Conservation (phyloP, 2,113 vertebrate species). For the Nipponia nippon region DNA sequence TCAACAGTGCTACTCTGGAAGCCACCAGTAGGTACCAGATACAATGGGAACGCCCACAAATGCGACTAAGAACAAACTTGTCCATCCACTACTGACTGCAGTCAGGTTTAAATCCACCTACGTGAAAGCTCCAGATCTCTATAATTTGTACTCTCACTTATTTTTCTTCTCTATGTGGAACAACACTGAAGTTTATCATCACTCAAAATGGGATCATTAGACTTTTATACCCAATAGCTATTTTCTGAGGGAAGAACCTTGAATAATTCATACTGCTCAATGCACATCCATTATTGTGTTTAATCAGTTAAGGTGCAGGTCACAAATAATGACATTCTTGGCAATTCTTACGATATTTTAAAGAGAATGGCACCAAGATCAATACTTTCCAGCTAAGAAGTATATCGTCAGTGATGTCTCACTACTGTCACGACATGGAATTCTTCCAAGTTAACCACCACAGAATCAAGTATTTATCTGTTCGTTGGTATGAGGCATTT, state of each 20-base stretch:
- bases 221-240: background rate
- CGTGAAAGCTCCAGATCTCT: background rate
- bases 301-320: background rate
- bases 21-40: background rate
- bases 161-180: background rate
- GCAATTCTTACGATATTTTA: background rate
- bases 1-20: background rate
- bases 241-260: background rate
- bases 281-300: background rate
- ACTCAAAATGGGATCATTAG: background rate
- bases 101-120: background rate
- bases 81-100: background rate
- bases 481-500: fast-evolving
- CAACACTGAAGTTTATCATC: background rate
- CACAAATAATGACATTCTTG: background rate
- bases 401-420: background rate
- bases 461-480: background rate
- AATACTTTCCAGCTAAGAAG: background rate
- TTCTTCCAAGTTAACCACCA: background rate
- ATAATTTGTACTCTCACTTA: background rate
- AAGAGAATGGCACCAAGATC: background rate
- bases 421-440: background rate
- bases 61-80: background rate
- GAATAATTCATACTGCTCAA: background rate
- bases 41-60: background rate